Conservation (phyloP, 2,888 invertebrate species). For the Nemotelus pantherinus region DNA sequence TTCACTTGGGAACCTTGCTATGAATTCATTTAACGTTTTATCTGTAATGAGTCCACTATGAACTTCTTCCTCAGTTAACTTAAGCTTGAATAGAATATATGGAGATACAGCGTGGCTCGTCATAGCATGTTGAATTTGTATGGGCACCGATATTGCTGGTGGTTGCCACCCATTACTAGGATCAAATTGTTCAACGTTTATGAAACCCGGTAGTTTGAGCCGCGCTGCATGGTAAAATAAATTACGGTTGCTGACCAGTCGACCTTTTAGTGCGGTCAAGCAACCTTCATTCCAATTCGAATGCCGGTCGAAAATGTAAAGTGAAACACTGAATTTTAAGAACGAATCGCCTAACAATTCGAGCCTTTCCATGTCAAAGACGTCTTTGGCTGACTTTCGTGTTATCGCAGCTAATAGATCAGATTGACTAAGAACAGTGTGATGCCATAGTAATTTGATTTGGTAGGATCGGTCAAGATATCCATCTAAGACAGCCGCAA, state of each 20-base stretch:
- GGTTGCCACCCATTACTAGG: constrained; percentile 81
- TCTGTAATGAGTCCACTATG: constrained; percentile 56
- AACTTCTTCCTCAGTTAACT: constrained; percentile 65
- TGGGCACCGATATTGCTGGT: constrained; percentile 76
- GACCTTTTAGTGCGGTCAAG: constrained; percentile 74
- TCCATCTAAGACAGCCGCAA: too few relatives aligned
- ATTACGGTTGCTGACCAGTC: constrained; percentile 82
- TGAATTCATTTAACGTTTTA: constrained; percentile 55
- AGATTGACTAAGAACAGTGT: constrained; percentile 56
- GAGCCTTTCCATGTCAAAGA: constrained; percentile 80
- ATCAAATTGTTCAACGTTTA: constrained; percentile 73
- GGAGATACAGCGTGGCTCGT: constrained; percentile 60
- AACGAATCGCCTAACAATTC: constrained; percentile 89
- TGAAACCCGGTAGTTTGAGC: constrained; percentile 56
- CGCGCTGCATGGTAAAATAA: constrained; percentile 76
- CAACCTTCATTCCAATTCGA: constrained; percentile 77
- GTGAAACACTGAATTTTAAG: constrained; percentile 78
- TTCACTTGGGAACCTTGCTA: constrained; percentile 50
- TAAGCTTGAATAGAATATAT: constrained; percentile 66
- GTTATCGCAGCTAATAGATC: constrained; percentile 72
- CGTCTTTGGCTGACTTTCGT: constrained; percentile 73
- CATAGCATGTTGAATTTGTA: constrained; percentile 60
- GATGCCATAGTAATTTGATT: background rate
- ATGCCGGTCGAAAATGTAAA: constrained; percentile 74
- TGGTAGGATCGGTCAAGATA: too few relatives aligned